A percentile compares a stretch with the other conserved stretches of the same genome.
phyloP scores from a whole-genome alignment of 2,797 vertebrate genomes.

The Emydoidea blandingii region DNA sequence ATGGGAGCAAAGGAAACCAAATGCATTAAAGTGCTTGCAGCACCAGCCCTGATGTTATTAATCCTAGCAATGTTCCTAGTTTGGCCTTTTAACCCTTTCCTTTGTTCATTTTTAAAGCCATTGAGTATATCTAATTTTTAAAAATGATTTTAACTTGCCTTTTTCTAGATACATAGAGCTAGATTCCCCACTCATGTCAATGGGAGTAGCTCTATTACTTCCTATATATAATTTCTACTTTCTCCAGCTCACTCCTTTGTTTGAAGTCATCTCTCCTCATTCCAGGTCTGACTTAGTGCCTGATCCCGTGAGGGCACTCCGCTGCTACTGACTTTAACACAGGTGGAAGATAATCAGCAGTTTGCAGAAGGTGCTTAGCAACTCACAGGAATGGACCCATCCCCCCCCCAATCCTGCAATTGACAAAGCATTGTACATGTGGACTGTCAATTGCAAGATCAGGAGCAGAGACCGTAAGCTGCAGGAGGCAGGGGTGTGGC shows the following conservation, averaged over 20 bases:
- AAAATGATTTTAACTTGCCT: neutral
- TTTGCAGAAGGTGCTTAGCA: neutral
- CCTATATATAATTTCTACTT: neutral
- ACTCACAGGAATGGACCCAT: neutral
- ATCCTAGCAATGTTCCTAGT: neutral
- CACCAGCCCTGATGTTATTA: neutral
- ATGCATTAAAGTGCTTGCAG: neutral
- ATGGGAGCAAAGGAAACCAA: neutral
- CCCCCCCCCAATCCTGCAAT: neutral
- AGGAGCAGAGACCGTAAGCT: neutral
- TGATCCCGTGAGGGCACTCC: fast-evolving
- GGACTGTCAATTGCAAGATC: neutral
- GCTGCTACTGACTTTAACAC: neutral
- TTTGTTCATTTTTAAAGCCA: neutral
- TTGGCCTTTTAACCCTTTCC: neutral
- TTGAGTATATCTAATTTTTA: neutral
- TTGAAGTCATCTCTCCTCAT: neutral
- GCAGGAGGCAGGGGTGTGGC: neutral
- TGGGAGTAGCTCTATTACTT: neutral
- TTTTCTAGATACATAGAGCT: neutral
- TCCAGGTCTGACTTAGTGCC: neutral
- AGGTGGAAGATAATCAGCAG: neutral
- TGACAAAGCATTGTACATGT: neutral
- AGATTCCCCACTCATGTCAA: neutral
- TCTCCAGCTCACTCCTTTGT: neutral